A percentile compares a stretch with the other conserved stretches of the same genome.
These are phyloP conservation scores for Elgaria multicarinata DNA, from an alignment of 2,113 vertebrate species.

Conservation along the genomic window DNA sequence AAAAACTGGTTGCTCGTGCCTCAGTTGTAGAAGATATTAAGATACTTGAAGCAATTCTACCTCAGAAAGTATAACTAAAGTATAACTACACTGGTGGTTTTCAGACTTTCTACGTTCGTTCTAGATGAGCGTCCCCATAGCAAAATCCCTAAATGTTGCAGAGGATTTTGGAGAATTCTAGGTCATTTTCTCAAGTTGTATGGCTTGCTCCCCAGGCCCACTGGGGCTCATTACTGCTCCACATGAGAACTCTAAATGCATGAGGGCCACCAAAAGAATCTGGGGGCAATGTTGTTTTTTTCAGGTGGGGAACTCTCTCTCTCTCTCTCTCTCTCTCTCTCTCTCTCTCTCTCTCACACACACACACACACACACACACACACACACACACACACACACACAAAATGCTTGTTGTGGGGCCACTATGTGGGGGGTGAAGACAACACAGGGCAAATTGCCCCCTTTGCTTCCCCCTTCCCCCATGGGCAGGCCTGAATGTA, in stretches of 20 bases:
- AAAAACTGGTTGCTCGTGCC: conserved; percentile 34
- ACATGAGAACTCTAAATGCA: neutral
- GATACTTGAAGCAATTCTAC: neutral
- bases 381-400: too few relatives aligned
- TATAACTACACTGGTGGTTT: neutral
- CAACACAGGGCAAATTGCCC: too few relatives aligned
- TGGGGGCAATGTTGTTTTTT: too few relatives aligned
- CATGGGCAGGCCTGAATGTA: too few relatives aligned
- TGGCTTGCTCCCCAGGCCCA: neutral
- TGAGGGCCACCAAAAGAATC: too few relatives aligned
- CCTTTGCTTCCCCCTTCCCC: too few relatives aligned
- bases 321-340: too few relatives aligned
- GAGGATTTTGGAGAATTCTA: neutral
- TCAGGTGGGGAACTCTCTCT: too few relatives aligned
- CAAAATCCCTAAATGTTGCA: neutral
- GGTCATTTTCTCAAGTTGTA: neutral
- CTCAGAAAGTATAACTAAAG: neutral
- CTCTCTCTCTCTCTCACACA: too few relatives aligned
- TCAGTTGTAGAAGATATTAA: neutral
- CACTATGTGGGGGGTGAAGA: too few relatives aligned
- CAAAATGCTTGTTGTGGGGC: too few relatives aligned
- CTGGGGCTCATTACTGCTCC: neutral
- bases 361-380: too few relatives aligned
- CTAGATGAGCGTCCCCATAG: neutral
- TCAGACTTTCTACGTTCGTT: neutral